A percentile compares a stretch with the other conserved stretches of the same genome.
These are phyloP conservation scores for Drosophila lacteicornis DNA, from an alignment of 1,140 invertebrate species.

Conservation along the genomic window DNA sequence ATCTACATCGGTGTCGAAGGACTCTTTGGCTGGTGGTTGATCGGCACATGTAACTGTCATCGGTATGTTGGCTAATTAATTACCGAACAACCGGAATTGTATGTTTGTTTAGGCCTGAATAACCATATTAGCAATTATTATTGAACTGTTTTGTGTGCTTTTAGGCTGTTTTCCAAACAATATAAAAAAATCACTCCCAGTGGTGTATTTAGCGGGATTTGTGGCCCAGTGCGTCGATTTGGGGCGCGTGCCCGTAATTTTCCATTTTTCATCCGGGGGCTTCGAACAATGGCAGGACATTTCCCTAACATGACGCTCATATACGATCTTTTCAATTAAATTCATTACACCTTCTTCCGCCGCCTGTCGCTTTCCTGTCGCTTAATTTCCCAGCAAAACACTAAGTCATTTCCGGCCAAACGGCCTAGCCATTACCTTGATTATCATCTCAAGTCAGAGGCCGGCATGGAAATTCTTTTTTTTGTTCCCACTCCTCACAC, in stretches of 20 bases:
- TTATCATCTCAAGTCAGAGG: conserved; percentile 72
- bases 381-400: conserved; percentile 72
- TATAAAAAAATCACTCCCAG: conserved; percentile 34
- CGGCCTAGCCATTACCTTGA: conserved; percentile 73
- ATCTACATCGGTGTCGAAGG: conserved; percentile 38
- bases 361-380: conserved; percentile 36
- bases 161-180: conserved; percentile 11
- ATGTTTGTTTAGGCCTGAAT: conserved; percentile 23
- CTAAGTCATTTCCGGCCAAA: conserved; percentile 79
- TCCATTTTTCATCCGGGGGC: conserved; percentile 24
- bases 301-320: conserved; percentile 54
- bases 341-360: conserved; percentile 76
- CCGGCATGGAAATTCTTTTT: conserved; percentile 50
- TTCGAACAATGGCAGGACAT: conserved; percentile 41
- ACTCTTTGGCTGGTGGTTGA: conserved; percentile 32
- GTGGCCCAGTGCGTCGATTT: conserved; percentile 55
- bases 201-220: conserved; percentile 56
- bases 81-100: conserved; percentile 32
- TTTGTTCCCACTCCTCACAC: conserved; percentile 13
- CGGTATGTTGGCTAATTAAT: conserved; percentile 59
- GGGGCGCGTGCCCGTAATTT: conserved; percentile 54
- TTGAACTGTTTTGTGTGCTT: conserved; percentile 49
- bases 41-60: conserved; percentile 63
- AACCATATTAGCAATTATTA: conserved; percentile 46
- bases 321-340: conserved; percentile 77